Percentiles rank a stretch among this genome's conserved stretches.
Evolutionary conservation across 2,888 invertebrate species (phyloP).

Genomic region (Erannis defoliaria): DNA sequence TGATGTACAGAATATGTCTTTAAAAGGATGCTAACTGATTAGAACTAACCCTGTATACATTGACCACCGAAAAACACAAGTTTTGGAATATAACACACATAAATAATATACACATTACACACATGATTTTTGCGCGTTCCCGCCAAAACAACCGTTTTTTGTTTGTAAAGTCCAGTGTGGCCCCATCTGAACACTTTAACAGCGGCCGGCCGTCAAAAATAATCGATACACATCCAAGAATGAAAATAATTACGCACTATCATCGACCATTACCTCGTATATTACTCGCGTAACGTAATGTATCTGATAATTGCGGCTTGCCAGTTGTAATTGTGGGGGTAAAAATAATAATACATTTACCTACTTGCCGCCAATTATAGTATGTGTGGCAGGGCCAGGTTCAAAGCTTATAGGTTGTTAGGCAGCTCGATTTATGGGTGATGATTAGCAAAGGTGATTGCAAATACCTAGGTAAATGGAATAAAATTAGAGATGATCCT

Average conservation of each 20-base stretch:
- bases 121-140: no score
- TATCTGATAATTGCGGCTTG: constrained; percentile 34
- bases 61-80: no score
- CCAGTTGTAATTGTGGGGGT: constrained; percentile 48
- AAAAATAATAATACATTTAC: constrained; percentile 52
- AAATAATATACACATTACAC: no score
- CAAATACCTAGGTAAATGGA: not conserved
- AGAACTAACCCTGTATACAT: no score
- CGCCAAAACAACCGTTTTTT: no score
- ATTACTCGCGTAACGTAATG: constrained; percentile 68
- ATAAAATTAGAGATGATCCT: no score
- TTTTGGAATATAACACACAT: no score
- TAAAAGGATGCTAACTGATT: no score
- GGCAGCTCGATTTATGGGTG: constrained; percentile 24
- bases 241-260: constrained; percentile 71
- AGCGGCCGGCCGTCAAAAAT: constrained; percentile 44
- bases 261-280: constrained; percentile 69
- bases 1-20: no score
- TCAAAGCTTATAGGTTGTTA: constrained; percentile 38
- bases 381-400: constrained; percentile 30
- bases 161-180: constrained; percentile 11
- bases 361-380: constrained; percentile 46
- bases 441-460: constrained; percentile 9
- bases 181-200: constrained; percentile 25
- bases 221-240: constrained; percentile 58